Base-by-base conservation (phyloP, 2,888 invertebrate genomes). In the Syritta pipiens region DNA sequence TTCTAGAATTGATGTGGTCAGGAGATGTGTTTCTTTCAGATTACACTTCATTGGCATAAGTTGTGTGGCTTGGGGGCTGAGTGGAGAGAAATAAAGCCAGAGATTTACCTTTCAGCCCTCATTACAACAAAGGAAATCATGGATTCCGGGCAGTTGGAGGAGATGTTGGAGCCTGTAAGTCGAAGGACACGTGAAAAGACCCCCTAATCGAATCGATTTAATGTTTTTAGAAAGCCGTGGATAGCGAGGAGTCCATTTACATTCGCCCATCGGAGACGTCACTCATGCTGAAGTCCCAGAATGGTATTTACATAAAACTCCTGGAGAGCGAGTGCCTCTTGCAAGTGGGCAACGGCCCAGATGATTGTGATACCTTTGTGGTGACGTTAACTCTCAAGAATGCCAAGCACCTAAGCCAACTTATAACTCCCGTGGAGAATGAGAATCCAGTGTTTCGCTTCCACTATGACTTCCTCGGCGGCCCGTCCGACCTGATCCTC, bases 41-140 rank as follows among this genome's bases (percentile, higher is more conserved):
- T 91, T 0, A 90, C 90, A 75, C 89, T 91, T 72, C 87, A 90
- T 69, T 93, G 93, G 93, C 91, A 92, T 81, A 91, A 91, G 81
- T 84, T 93, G 2, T 89, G 92, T 0, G 93, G 93, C 4, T 90
- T 92, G 2, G 90, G 89, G 76, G 86, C 89, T 0, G 91, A 91
- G 82, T 91, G 91, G 49, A 91, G 91, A 68, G 90, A 90, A 48
- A 90, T 90, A 68, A 91, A 91, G 81, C 93, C 93, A 0, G 93
- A 93, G 85, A 86, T 93, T 4, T 88, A 91, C 63, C 86, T 93
- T 65, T 90, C 91, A 37, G 87, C 93, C 17, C 90, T 92, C 0
- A 89, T 93, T 17, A 90, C 92, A 82, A 92, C 92, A 76, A 90
- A 92, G 82, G 82, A 82, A 2, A 55, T 87, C 1, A 59, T 87